Percentiles rank a stretch among this genome's conserved stretches.
Evolutionary conservation across 2,797 vertebrate species (phyloP).

Genomic region (Zonotrichia albicollis): DNA sequence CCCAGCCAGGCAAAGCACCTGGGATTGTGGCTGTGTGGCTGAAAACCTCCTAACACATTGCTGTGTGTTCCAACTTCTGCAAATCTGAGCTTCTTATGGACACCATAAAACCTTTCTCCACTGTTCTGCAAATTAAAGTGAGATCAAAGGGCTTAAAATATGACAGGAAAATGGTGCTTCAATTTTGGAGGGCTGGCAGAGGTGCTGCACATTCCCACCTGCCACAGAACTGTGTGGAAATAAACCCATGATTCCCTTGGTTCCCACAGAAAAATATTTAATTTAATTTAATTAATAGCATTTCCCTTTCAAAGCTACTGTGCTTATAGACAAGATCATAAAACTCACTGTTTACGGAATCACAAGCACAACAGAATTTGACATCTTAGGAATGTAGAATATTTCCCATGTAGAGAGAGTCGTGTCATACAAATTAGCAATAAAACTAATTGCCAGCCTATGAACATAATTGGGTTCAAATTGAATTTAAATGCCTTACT

Average conservation of each 20-base stretch:
- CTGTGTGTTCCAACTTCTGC: not conserved
- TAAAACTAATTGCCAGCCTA: not conserved
- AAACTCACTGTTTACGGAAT: not conserved
- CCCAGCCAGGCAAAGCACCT: not conserved
- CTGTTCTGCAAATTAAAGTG: not conserved
- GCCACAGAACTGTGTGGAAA: not conserved
- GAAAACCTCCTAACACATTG: not conserved
- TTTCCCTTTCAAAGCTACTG: not conserved
- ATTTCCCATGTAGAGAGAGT: not conserved
- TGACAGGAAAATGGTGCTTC: not conserved
- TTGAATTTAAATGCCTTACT: not conserved
- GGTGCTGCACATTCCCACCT: not conserved
- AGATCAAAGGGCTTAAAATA: not conserved
- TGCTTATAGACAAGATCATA: not conserved
- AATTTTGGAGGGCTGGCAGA: not conserved
- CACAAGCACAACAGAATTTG: not conserved
- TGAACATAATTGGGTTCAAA: not conserved
- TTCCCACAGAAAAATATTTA: not conserved
- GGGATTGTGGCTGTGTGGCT: not conserved
- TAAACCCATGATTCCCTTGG: not conserved
- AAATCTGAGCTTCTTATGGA: not conserved
- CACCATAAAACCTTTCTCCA: not conserved
- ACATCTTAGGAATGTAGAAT: not conserved
- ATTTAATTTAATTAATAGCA: not conserved
- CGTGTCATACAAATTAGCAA: not conserved